Percentiles rank a stretch among this genome's conserved stretches.
Conservation (phyloP, 2,888 invertebrate genomes). For the Oscheius myriophilus region DNA sequence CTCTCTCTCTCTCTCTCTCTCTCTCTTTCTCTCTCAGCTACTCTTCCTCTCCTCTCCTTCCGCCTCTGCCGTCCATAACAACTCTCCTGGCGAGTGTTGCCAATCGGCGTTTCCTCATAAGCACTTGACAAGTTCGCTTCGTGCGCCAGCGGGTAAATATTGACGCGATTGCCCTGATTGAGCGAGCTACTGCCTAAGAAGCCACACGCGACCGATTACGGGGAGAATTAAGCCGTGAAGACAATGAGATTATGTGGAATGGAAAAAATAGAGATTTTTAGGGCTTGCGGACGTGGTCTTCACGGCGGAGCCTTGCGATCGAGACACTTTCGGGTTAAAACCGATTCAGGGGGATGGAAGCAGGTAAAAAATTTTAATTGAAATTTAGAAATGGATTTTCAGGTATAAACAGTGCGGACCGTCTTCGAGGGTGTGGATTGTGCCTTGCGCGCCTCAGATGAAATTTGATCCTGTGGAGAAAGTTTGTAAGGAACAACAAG, state of each 20-base stretch:
- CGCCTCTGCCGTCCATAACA: background rate
- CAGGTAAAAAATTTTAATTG: slow-evolving; percentile 15
- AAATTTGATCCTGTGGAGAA: slow-evolving; percentile 51
- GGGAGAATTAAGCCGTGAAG: slow-evolving; percentile 6
- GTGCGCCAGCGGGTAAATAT: slow-evolving; percentile 26
- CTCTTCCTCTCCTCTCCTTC: background rate
- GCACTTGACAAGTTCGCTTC: slow-evolving; percentile 33
- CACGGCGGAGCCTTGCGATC: slow-evolving; percentile 48
- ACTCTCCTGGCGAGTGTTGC: slow-evolving; percentile 24
- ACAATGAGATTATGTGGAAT: slow-evolving; percentile 2
- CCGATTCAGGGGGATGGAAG: slow-evolving; percentile 46
- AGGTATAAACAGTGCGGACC: slow-evolving; percentile 54
- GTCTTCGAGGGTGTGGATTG: slow-evolving; percentile 53
- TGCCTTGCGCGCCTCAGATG: slow-evolving; percentile 52
- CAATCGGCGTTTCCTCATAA: slow-evolving; percentile 28
- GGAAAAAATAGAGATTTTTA: slow-evolving; percentile 26
- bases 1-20: background rate
- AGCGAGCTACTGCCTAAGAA: slow-evolving; percentile 28
- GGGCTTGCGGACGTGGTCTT: slow-evolving; percentile 47
- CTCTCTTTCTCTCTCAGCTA: background rate
- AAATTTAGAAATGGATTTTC: background rate
- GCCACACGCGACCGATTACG: slow-evolving; percentile 9
- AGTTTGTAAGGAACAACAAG: slow-evolving; percentile 34
- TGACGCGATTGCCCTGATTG: slow-evolving; percentile 30
- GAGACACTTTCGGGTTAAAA: slow-evolving; percentile 41